Base-by-base conservation (phyloP, 1,140 invertebrate genomes). In the Amyelois transitella region DNA sequence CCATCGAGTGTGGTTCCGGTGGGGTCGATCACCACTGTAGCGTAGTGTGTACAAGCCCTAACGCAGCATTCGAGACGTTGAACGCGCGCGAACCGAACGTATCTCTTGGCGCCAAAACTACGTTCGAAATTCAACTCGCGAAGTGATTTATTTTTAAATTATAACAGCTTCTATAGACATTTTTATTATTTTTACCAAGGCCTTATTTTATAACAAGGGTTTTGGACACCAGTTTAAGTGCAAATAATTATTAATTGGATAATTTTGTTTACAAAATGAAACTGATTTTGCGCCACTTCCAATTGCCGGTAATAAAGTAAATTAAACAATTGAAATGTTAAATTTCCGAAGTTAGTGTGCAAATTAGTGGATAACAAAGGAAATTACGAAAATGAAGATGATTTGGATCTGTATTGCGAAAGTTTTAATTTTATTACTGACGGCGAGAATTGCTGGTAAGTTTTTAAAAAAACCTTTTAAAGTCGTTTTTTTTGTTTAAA, bases 1-100 rank as follows among this genome's bases (percentile, higher is more conserved):
- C 76, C 73, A 82, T 75, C 75, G 74, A 85, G 60, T 85, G 84
- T 87, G 79, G 80, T 85, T 87, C 84, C 84, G 84, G 84, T 87
- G 75, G 84, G 84, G 81, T 85, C 84, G 83, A 84, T 86, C 81
- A 86, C 83, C 72, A 77, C 58, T 44, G 64, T 21, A 19, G 43
- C 64, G 55, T 58, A 63, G 77, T 80, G 73, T 76, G 67, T 67
- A 60, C 75, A 67, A 64, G 58, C 72, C 82, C 77, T 81, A 72
- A 79, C 65, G 64, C 60, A 60, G 57, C 79, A 76, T 77, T 81
- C 65, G 55, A 63, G 75, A 72, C 61, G 72, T 72, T 56, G 67
- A 53, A 65, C 68, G 69, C 67, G 68, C 57, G 54, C 62, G 62
- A 62, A 54, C 28, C 60, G 62, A 61, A 66, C 67, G 66, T 51